These are phyloP conservation scores for Mormyrus iriodes DNA, from an alignment of 2,113 vertebrate genomes.

Conservation along the genomic window DNA sequence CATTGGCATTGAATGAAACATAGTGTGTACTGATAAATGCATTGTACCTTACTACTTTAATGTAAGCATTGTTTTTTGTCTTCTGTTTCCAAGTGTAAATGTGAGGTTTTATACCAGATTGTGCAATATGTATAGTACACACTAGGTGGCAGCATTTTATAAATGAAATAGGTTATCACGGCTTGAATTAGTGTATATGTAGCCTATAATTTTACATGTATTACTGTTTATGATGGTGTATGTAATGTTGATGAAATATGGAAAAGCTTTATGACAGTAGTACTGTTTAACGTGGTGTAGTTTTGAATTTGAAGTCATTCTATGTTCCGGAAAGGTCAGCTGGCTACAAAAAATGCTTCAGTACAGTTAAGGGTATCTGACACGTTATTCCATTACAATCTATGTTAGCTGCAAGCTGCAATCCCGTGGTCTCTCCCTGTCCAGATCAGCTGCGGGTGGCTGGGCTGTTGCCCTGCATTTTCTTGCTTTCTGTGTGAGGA, in stretches of 20 bases:
- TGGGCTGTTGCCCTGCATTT: not conserved
- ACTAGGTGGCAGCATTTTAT: constrained; percentile 18
- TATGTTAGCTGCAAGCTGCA: not conserved
- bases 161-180: not conserved
- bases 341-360: not conserved
- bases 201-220: not conserved
- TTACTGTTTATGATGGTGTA: not conserved
- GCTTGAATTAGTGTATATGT: not conserved
- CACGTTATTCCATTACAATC: not conserved
- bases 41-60: not conserved
- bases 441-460: not conserved
- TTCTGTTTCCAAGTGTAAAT: not conserved
- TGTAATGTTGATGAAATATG: not conserved
- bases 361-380: not conserved
- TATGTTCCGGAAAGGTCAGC: not conserved
- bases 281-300: too few relatives aligned
- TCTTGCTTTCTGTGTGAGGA: not conserved
- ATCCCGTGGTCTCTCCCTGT: not conserved
- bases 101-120: not conserved
- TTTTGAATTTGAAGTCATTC: not conserved
- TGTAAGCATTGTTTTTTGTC: not conserved
- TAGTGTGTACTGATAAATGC: not conserved
- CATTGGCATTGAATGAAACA: not conserved
- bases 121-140: not conserved
- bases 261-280: not conserved